Percentiles rank a stretch among this genome's conserved stretches.
These are phyloP conservation scores for Mystacornis crossleyi DNA, from an alignment of 2,113 vertebrate species.

Conservation along the genomic window DNA sequence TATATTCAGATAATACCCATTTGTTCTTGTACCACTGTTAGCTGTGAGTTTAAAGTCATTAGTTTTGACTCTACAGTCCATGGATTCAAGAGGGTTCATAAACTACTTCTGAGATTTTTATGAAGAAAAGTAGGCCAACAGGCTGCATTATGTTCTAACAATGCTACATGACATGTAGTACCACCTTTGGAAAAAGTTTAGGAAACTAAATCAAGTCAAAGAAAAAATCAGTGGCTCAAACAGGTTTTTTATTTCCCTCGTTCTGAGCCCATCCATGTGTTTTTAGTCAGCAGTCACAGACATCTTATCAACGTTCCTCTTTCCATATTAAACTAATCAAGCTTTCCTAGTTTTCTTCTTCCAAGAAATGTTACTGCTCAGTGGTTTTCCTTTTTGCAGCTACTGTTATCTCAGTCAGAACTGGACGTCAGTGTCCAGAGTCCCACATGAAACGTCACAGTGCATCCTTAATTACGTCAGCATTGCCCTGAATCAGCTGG, in stretches of 20 bases:
- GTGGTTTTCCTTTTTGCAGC: background rate
- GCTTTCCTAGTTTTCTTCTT: background rate
- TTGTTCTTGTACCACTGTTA: background rate
- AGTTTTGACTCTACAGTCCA: background rate
- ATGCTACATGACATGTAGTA: background rate
- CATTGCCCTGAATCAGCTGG: background rate
- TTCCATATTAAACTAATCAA: background rate
- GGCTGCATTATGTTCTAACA: background rate
- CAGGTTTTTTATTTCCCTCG: background rate
- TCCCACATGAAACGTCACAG: background rate
- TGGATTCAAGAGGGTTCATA: background rate
- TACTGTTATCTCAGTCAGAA: background rate
- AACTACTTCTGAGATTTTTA: background rate
- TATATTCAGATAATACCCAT: background rate
- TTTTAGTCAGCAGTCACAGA: background rate
- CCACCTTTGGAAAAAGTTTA: background rate
- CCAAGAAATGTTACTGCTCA: rapidly evolving
- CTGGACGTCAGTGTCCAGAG: background rate
- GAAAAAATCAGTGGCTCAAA: background rate
- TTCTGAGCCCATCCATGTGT: background rate
- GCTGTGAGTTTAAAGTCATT: background rate
- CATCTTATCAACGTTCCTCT: background rate
- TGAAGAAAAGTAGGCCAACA: background rate
- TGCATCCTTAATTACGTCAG: background rate
- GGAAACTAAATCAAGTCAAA: background rate